Evolutionary conservation across 2,888 invertebrate species (phyloP), one percentile per base, ranked within the genome.

Genomic region (Steinernema scapterisci): DNA sequence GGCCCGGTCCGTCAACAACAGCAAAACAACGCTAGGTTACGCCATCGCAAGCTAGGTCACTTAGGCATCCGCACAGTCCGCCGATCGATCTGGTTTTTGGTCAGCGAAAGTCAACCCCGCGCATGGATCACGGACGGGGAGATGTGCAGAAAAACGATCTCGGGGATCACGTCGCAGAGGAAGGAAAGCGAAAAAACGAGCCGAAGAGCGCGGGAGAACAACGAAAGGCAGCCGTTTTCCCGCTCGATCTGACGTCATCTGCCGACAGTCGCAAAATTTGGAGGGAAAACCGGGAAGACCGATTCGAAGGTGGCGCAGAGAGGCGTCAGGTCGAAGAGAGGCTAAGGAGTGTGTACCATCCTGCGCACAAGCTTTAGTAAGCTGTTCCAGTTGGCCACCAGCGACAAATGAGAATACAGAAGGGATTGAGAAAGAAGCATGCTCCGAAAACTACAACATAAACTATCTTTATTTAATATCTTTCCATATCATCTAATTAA

Each of bases 11-110:
- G 13, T 48, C 48, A 48, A 9, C 48, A 48, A 19, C 48, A 48
- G 31, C 63, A 63, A 38, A 9, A 63, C 63, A 27, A 31, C 63
- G 38, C n/a, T n/a, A n/a, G n/a, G n/a, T 63, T 63, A 63, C 63
- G 63, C 31, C 27, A 63, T 63, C 31, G 31, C 11, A 52, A 52
- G 52, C 52, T 23, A 63, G 63, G 63, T 63, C 31, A 63, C 16
- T 27, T 63, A 31, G 11, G 25, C 54, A 54, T 3, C 23, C 11
- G 5, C 25, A 54, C 21, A 9, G 19, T 54, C 48, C 48, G 19
- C 19, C 48, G 48, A 48, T 48, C 48, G 48, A 16, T 19, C 21
- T 31, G 63, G 63, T 63, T 31, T 63, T 63, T 63, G 63, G 31
- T 63, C 63, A 25, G 16, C 31, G 11, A 38, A 48, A 48, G 7